Conservation (phyloP, 1,140 invertebrate species). For the Cyrtorhinus lividipennis region DNA sequence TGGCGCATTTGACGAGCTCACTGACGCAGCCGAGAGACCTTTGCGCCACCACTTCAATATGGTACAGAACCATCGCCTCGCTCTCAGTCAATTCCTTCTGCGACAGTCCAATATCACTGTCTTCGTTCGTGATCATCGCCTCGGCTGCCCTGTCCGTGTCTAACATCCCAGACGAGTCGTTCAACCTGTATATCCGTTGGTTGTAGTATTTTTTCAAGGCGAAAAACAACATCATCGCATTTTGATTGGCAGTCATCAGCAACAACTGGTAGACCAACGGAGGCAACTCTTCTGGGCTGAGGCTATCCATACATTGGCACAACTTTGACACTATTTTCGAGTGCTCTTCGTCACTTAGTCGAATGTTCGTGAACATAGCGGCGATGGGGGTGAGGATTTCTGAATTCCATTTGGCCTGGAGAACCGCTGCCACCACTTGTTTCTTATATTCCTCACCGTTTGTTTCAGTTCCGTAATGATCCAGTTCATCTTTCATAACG, state of each 20-base stretch:
- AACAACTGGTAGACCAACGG: slow-evolving; percentile 35
- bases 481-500: slow-evolving; percentile 32
- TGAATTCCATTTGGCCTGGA: slow-evolving; percentile 29
- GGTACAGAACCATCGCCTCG: slow-evolving; percentile 41
- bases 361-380: slow-evolving; percentile 36
- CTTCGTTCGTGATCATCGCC: not conserved
- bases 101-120: slow-evolving; percentile 5
- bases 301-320: slow-evolving; percentile 28
- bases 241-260: slow-evolving; percentile 29
- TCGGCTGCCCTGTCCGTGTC: not conserved
- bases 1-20: slow-evolving; percentile 37
- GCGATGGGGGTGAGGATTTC: slow-evolving; percentile 31
- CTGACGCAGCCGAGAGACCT: slow-evolving; percentile 34
- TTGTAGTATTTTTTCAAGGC: slow-evolving; percentile 33
- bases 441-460: slow-evolving; percentile 34
- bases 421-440: slow-evolving; percentile 32
- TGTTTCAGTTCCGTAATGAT: slow-evolving; percentile 30
- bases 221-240: slow-evolving; percentile 29
- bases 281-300: slow-evolving; percentile 32
- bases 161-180: slow-evolving; percentile 13
- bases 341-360: slow-evolving; percentile 30
- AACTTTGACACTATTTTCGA: slow-evolving; percentile 30
- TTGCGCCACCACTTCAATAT: slow-evolving; percentile 36
- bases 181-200: slow-evolving; percentile 26
- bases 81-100: slow-evolving; percentile 21